These are phyloP conservation scores for Megaceryle alcyon DNA, from an alignment of 2,797 vertebrate genomes.

Conservation along the genomic window DNA sequence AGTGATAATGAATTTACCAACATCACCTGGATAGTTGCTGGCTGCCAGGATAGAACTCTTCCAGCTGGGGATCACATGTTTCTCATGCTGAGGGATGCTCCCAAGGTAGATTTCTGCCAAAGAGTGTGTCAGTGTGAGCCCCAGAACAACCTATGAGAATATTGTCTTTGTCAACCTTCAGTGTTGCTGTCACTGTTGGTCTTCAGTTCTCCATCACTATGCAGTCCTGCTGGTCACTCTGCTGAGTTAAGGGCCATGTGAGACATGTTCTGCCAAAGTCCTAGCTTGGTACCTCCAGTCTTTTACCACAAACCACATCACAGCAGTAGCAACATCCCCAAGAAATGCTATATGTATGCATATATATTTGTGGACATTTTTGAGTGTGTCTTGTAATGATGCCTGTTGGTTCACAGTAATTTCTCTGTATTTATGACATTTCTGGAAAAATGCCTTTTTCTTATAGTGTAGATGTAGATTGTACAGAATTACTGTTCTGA, in stretches of 20 bases:
- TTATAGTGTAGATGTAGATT: not conserved
- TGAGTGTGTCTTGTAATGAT: not conserved
- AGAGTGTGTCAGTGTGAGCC: not conserved
- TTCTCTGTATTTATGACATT: not conserved
- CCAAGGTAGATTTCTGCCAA: not conserved
- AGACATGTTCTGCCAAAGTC: not conserved
- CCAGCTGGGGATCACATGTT: not conserved
- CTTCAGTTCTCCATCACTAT: not conserved
- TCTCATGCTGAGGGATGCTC: not conserved
- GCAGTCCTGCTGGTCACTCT: not conserved
- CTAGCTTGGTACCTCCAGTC: not conserved
- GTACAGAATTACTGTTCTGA: not conserved
- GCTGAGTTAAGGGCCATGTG: not conserved
- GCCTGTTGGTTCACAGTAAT: not conserved
- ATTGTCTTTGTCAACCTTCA: not conserved
- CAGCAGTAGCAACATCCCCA: not conserved
- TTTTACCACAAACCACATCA: not conserved
- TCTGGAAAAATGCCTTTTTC: not conserved
- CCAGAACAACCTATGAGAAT: rapidly evolving
- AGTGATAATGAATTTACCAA: not conserved
- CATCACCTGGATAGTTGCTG: not conserved
- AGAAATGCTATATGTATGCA: rapidly evolving
- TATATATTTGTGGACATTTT: not conserved
- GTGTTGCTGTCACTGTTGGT: not conserved
- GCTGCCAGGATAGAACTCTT: not conserved